phyloP scores from a whole-genome alignment of 2,113 vertebrate species.

The Hippopotamus amphibius region DNA sequence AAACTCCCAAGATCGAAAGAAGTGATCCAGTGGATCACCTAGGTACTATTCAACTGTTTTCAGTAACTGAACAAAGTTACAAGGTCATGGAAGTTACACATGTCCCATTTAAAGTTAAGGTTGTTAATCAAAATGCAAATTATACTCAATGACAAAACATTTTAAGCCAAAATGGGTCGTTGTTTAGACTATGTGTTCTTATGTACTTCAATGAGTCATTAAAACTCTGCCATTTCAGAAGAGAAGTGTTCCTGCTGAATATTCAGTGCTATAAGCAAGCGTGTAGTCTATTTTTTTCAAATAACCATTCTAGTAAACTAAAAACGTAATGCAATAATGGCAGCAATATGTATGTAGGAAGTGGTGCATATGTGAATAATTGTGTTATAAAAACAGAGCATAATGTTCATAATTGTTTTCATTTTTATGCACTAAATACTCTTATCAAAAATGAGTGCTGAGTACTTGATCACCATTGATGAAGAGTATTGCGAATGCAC shows the following conservation, averaged over 20 bases:
- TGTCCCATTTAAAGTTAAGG: slow-evolving; percentile 49
- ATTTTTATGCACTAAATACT: slow-evolving; percentile 60
- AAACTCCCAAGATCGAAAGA: slow-evolving; percentile 70
- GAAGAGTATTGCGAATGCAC: neutral
- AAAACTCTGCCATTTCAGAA: slow-evolving; percentile 79
- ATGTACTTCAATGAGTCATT: slow-evolving; percentile 70
- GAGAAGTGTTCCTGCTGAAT: slow-evolving; percentile 74
- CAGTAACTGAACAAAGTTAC: neutral
- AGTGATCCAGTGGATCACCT: slow-evolving; percentile 58
- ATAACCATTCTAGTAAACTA: slow-evolving; percentile 78
- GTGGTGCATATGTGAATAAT: slow-evolving; percentile 77
- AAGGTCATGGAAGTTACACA: slow-evolving; percentile 68
- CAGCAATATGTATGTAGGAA: slow-evolving; percentile 73
- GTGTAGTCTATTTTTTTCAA: slow-evolving; percentile 68
- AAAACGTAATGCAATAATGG: slow-evolving; percentile 64
- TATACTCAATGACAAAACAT: slow-evolving; percentile 63
- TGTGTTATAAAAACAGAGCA: slow-evolving; percentile 62
- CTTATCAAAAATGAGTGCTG: slow-evolving; percentile 53
- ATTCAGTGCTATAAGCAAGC: slow-evolving; percentile 72
- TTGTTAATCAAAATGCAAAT: slow-evolving; percentile 82
- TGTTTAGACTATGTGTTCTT: slow-evolving; percentile 76
- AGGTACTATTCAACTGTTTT: neutral
- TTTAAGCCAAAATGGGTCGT: slow-evolving; percentile 68
- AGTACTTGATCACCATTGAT: slow-evolving; percentile 60
- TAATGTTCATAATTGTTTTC: slow-evolving; percentile 49